phyloP scores from a whole-genome alignment of 2,888 invertebrate species.

The Tipula helvola region DNA sequence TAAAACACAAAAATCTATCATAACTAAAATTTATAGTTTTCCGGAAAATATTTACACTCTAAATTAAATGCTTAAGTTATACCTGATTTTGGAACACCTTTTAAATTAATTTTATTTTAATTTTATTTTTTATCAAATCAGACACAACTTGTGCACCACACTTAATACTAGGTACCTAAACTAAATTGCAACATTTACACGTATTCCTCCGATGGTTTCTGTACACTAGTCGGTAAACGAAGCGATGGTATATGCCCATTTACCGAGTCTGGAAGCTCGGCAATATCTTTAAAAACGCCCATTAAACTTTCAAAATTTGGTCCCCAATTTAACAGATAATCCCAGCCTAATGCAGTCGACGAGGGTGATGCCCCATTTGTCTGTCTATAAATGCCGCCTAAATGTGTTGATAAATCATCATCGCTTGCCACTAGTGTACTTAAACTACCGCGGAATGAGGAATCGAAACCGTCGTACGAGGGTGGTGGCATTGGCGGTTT shows the following conservation, averaged over 20 bases:
- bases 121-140: background rate
- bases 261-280: constrained; percentile 77
- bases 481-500: constrained; percentile 60
- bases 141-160: background rate
- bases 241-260: constrained; percentile 60
- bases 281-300: constrained; percentile 93
- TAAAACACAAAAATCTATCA: background rate
- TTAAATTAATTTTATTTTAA: background rate
- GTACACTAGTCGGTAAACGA: constrained; percentile 62
- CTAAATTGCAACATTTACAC: constrained; percentile 40
- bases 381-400: constrained; percentile 68
- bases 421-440: constrained; percentile 90
- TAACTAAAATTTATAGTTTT: background rate
- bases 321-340: constrained; percentile 90
- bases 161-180: background rate
- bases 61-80: background rate
- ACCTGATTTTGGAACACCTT: background rate
- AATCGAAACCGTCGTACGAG: constrained; percentile 84
- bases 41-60: background rate
- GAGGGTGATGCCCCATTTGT: constrained; percentile 63
- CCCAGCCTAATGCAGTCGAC: constrained; percentile 77
- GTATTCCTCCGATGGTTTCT: constrained; percentile 83
- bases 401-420: constrained; percentile 74
- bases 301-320: constrained; percentile 92
- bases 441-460: constrained; percentile 85